Percentiles rank a stretch among this genome's conserved stretches.
Evolutionary conservation across 2,113 vertebrate species (phyloP).

Genomic region (Leptobrachium ailaonicum): DNA sequence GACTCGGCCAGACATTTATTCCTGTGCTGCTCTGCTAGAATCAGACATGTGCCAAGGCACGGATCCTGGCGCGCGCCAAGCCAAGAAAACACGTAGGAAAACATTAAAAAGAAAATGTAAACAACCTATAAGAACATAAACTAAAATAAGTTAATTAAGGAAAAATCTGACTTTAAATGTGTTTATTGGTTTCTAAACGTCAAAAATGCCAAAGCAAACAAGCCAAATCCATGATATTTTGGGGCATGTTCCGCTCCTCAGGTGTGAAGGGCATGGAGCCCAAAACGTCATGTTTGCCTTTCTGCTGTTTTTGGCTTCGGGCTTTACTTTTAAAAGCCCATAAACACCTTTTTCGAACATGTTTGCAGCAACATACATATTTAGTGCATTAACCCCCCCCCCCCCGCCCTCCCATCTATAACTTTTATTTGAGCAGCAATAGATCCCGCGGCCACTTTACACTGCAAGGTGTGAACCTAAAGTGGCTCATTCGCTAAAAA

Average conservation of each 20-base stretch:
- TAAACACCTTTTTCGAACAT: constrained; percentile 41
- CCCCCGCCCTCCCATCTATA: neutral
- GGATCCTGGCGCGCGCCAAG: constrained; percentile 8
- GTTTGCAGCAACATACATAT: constrained; percentile 30
- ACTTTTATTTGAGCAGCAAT: neutral
- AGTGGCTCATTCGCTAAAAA: neutral
- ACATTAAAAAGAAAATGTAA: constrained; percentile 10
- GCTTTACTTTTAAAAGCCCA: constrained; percentile 26
- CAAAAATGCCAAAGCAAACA: constrained; percentile 35
- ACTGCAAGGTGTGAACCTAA: neutral
- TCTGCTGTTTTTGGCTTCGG: constrained; percentile 42
- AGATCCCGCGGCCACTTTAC: neutral
- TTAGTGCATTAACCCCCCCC: constrained; percentile 9
- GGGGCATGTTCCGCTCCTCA: constrained; percentile 38
- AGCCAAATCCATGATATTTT: constrained; percentile 19
- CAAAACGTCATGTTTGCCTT: constrained; percentile 46
- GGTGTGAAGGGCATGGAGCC: constrained; percentile 44
- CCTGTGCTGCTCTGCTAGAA: too few species aligned
- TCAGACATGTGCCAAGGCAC: constrained; percentile 22
- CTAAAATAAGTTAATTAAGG: constrained; percentile 44
- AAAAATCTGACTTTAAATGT: constrained; percentile 43
- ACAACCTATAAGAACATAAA: constrained; percentile 26
- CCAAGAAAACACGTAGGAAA: neutral
- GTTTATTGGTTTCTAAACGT: constrained; percentile 43
- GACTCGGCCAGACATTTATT: too few species aligned